Evolutionary conservation across 2,888 invertebrate genomes (phyloP), one percentile per base, ranked within the genome.

Genomic region (Xestia rhomboidea): DNA sequence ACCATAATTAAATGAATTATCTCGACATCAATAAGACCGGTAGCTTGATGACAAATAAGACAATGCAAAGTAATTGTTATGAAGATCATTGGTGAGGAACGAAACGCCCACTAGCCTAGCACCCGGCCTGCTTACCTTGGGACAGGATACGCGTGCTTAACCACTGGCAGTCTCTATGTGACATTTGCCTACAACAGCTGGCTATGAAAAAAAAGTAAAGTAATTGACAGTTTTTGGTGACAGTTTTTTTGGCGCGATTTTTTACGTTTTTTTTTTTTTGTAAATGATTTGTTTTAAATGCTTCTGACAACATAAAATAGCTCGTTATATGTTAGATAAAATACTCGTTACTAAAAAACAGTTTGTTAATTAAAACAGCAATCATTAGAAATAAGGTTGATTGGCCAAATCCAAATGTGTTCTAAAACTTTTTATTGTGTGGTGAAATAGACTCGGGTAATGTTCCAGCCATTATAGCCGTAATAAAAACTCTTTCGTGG

Each of bases 41-140:
- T 88, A 87, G 88, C 86, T 85, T 86, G 88, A 87, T 89, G 89
- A 87, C 87, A 88, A 91, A 91, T 86, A 89, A 90, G 92, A 93
- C 94, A 93, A 94, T 94, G 87, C 90, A 87, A 88, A 79, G 88
- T 87, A 87, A 89, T 89, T 87, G 87, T 85, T 88, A 81, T 76
- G 89, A 87, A 87, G 90, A 86, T 91, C 94, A 92, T 90, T 94
- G 93, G 92, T 89, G 93, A 91, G 93, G 93, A 95, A 95, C 95
- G 92, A 81, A 72, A 89, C 92, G 89, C 91, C 93, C 89, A 92
- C 92, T 86, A 89, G 87, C 90, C 90, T 88, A 89, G 88, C 87
- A 84, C 84, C 83, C 83, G 79, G 89, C 93, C 89, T 85, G 95
- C 85, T 94, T 91, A 93, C 95, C 95, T 95, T 94, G 94, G 90